These are phyloP conservation scores for Paramormyrops kingsleyae DNA, from an alignment of 2,113 vertebrate species.

Conservation along the genomic window DNA sequence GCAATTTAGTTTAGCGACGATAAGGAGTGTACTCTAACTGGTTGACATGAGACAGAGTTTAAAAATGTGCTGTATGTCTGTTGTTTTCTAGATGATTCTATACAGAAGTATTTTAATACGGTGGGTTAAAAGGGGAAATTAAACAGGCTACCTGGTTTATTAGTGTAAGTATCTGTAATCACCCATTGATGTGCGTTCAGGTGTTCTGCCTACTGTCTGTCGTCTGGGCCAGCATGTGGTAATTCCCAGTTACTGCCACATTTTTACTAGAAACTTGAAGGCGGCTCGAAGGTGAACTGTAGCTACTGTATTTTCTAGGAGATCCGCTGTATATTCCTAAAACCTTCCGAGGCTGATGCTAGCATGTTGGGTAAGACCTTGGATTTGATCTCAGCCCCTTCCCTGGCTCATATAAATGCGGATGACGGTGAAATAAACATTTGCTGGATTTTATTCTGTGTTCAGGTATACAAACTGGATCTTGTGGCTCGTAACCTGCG, in stretches of 20 bases:
- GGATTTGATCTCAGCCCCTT: neutral
- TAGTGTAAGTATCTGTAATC: neutral
- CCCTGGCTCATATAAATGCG: neutral
- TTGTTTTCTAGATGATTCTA: neutral
- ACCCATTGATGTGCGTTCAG: neutral
- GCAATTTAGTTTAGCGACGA: neutral
- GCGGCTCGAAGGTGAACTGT: neutral
- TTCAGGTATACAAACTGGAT: neutral
- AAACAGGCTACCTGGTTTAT: neutral
- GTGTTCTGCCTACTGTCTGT: neutral
- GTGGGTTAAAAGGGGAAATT: neutral
- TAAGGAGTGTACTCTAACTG: neutral
- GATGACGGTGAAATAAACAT: neutral
- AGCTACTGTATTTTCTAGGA: neutral
- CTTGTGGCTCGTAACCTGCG: neutral
- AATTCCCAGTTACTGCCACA: neutral
- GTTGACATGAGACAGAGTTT: neutral
- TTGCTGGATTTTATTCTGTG: neutral
- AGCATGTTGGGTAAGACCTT: neutral
- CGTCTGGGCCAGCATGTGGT: neutral
- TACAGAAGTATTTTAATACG: neutral
- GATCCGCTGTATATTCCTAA: neutral
- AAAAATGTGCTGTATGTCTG: neutral
- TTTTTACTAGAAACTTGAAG: neutral
- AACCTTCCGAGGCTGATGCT: neutral